phyloP scores from a whole-genome alignment of 2,888 invertebrate genomes.

The Nebria salina region DNA sequence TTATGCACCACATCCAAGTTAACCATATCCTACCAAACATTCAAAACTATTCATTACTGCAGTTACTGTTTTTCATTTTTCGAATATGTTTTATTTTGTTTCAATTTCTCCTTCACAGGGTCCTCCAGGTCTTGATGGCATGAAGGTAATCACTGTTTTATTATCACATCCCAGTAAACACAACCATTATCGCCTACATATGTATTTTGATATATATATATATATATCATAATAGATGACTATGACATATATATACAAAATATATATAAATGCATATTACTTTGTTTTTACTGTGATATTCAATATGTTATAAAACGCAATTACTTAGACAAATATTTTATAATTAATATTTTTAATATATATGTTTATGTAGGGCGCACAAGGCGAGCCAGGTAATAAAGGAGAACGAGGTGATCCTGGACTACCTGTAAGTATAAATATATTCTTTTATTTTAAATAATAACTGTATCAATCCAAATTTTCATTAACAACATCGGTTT shows the following conservation, averaged over 20 bases:
- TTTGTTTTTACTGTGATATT: not conserved
- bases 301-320: not conserved
- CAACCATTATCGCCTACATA: not conserved
- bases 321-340: not conserved
- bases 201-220: too few species aligned
- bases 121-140: constrained; percentile 92
- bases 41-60: constrained; percentile 39
- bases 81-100: constrained; percentile 45
- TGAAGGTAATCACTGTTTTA: constrained; percentile 78
- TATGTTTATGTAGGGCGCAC: constrained; percentile 76
- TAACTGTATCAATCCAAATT: too few species aligned
- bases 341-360: constrained; percentile 4
- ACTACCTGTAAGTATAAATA: constrained; percentile 78
- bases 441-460: not conserved
- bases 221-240: too few species aligned
- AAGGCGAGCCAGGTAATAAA: constrained; percentile 91
- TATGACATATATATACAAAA: too few species aligned
- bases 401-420: constrained; percentile 95
- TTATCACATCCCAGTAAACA: constrained; percentile 29
- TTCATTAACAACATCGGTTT: too few species aligned
- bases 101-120: constrained; percentile 78
- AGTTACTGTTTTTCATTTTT: constrained; percentile 44
- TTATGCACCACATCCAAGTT: constrained; percentile 40
- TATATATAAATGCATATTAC: not conserved
- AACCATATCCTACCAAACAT: constrained; percentile 25